Evolutionary conservation across 2,888 invertebrate species (phyloP), one percentile per base, ranked within the genome.

Genomic region (Toxonevra muliebris): DNA sequence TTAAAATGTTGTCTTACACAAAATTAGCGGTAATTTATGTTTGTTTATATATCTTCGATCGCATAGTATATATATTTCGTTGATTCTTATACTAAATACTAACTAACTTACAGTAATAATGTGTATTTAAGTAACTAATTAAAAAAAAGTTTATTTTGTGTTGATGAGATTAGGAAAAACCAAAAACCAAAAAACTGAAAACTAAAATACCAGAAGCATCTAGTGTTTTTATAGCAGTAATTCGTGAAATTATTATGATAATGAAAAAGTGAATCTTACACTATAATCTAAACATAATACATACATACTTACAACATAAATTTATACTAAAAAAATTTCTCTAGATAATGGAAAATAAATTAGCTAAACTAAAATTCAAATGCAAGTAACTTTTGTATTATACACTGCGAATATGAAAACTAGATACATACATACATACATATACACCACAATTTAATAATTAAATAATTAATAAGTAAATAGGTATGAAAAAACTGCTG

Each of bases 1-100:
- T 86, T 90, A 87, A 86, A 81, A 85, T 82, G 73, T 84, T 87
- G 86, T 87, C 87, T 86, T 85, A 86, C 80, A 84, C 80, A 78
- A 80, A 74, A 81, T 76, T 86, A 86, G 84, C 76, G 79, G 83
- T 85, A 79, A 84, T 80, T 70, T 79, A 77, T 75, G 75, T 80
- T 74, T 80, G 75, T 76, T 77, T 80, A 65, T 77, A 76, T 71
- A 72, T 78, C 69, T 71, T 79, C 70, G 76, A 81, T 73, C 76
- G 73, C 69, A 76, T 80, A 74, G 76, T 74, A 63, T 73, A 73
- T 70, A 75, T 71, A 69, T 73, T 74, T 67, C 74, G 73, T 75
- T 73, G 50, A 73, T 53, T 66, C 48, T 53, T 54, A 48, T 11
- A 61, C 52, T 48, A 19, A 41, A 59, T 54, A 19, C 48, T 41